phyloP scores from a whole-genome alignment of 2,113 vertebrate species.

The Kryptolebias marmoratus region DNA sequence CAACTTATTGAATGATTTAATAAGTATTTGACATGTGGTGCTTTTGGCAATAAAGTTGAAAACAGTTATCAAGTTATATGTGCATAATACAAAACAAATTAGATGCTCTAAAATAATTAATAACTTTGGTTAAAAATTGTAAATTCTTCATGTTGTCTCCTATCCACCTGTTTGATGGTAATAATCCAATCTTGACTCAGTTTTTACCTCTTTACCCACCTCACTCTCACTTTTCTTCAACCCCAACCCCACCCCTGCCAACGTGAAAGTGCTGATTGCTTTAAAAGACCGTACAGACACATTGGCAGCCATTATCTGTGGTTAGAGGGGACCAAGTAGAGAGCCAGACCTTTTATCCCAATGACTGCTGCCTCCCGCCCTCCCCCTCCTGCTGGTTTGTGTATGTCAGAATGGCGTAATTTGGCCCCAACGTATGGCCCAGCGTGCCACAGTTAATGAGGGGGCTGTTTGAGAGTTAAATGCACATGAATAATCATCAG shows the following conservation, averaged over 20 bases:
- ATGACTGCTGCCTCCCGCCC: slow-evolving; percentile 23
- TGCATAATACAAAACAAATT: not conserved
- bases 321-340: slow-evolving; percentile 67
- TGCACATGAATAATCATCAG: slow-evolving; percentile 77
- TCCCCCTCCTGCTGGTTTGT: slow-evolving; percentile 70
- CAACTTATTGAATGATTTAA: too few relatives aligned
- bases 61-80: not conserved
- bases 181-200: slow-evolving; percentile 51
- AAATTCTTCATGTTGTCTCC: slow-evolving; percentile 4
- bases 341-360: slow-evolving; percentile 71
- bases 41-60: not conserved
- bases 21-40: not conserved
- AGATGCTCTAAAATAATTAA: not conserved
- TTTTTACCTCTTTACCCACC: slow-evolving; percentile 48
- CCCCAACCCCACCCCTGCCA: slow-evolving; percentile 28
- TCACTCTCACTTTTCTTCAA: slow-evolving; percentile 19
- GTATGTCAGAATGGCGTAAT: slow-evolving; percentile 76
- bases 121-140: not conserved
- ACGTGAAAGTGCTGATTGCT: slow-evolving; percentile 76
- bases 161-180: slow-evolving; percentile 39
- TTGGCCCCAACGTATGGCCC: slow-evolving; percentile 77
- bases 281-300: slow-evolving; percentile 71
- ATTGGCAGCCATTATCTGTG: slow-evolving; percentile 73
- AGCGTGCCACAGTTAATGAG: slow-evolving; percentile 76
- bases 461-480: slow-evolving; percentile 76